Conservation (phyloP, 2,113 vertebrate species). For the Sylvietta virens region DNA sequence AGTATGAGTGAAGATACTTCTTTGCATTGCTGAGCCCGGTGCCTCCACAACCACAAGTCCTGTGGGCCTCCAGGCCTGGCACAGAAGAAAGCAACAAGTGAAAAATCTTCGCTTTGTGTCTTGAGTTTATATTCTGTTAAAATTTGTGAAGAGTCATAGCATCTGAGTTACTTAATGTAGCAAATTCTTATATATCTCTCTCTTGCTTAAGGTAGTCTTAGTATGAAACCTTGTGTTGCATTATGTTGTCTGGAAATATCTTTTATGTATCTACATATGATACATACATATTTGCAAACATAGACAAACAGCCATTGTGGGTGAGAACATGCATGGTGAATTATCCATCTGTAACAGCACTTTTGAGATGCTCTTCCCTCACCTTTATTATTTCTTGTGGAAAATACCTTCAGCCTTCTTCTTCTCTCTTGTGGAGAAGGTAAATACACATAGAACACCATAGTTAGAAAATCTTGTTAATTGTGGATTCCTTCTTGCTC, state of each 20-base stretch:
- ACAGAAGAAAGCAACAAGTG: not conserved
- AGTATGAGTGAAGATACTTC: not conserved
- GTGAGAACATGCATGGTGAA: not conserved
- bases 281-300: not conserved
- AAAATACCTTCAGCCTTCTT: not conserved
- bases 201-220: not conserved
- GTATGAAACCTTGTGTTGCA: not conserved
- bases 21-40: not conserved
- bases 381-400: not conserved
- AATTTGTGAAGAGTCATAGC: not conserved
- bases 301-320: not conserved
- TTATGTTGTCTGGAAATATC: not conserved
- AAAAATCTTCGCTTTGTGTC: not conserved
- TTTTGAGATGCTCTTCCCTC: not conserved
- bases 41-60: not conserved
- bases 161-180: not conserved
- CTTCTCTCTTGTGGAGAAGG: not conserved
- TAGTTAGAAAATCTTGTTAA: not conserved
- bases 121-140: not conserved
- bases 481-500: not conserved
- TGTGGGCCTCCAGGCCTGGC: not conserved
- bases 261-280: not conserved
- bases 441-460: not conserved
- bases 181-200: not conserved
- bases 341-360: not conserved